phyloP scores from a whole-genome alignment of 2,797 vertebrate species.

The Carcharodon carcharias region DNA sequence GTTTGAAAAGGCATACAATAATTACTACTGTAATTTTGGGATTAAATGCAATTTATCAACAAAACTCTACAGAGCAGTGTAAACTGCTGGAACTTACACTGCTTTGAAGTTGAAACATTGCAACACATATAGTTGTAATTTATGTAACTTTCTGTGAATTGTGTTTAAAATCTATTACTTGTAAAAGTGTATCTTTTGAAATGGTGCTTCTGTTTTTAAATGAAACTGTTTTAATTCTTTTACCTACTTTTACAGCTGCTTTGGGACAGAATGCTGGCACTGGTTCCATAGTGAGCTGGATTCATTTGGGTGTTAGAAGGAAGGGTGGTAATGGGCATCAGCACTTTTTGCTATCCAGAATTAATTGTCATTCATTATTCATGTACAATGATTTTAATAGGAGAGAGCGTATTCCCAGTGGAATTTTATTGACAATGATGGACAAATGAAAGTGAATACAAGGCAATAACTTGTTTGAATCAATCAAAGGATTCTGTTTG shows the following conservation, averaged over 20 bases:
- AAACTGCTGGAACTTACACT: background rate
- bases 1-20: background rate
- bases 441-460: background rate
- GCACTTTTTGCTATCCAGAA: background rate
- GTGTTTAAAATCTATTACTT: background rate
- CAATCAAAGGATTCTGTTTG: background rate
- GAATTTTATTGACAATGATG: no score
- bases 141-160: background rate
- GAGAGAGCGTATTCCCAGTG: no score
- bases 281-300: background rate
- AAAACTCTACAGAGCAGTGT: background rate
- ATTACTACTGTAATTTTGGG: background rate
- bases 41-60: conserved; percentile 10
- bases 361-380: background rate
- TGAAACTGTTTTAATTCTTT: conserved; percentile 7
- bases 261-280: background rate
- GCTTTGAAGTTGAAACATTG: conserved; percentile 4
- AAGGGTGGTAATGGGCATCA: background rate
- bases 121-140: background rate
- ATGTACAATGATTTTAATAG: background rate
- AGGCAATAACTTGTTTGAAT: background rate
- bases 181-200: conserved; percentile 28
- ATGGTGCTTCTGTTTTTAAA: conserved; percentile 30
- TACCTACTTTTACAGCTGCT: background rate
- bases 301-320: background rate